Base-by-base conservation (phyloP, 2,113 vertebrate species). In the Grammomys dolichurus region DNA sequence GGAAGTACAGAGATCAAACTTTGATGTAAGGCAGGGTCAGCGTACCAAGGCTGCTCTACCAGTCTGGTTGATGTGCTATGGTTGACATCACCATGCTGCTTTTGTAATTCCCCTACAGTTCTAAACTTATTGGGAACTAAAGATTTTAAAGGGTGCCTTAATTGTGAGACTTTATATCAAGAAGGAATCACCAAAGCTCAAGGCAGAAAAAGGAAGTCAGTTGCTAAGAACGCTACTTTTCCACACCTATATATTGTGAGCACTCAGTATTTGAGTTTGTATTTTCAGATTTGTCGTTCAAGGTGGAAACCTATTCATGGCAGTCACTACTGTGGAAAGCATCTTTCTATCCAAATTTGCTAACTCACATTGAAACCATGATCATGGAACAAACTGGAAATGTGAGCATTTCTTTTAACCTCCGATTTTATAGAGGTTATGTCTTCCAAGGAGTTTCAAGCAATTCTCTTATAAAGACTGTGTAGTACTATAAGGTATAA, bases 51-150 rank as follows among this genome's bases (percentile, higher is more conserved):
- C 20, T 14, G 28, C 2, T 54, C 58, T 51, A 54, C 46, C 70
- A 12, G 5, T 87, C 48, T 65, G 16, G 13, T 28, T 40, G 17
- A 60, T 73, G 9, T 11, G 17, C 51, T 75, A 89, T 75, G 13
- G 10, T 1, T 54, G 65, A 4, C 87, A 54, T 33, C 8, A 36
- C 40, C 11, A 4, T 11, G 40, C 73, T 87, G n/a, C n/a, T 81
- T 87, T 86, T 93, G 22, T 51, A 81, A 56, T 16, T 81, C 20
- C 60, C 16, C 3, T 14, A 20, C 54, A 87, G 70, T 26, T 70
- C 24, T 90, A 77, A 89, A 94, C 77, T 72, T 40, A 91, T 40
- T 84, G 77, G 33, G 73, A 88, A 95, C 65, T 65, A n/a, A 69
- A 20, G 8, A 13, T 17, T 72, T 70, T 31, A 3, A 70, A 81